phyloP scores from a whole-genome alignment of 2,888 invertebrate genomes.

The Athripsodes cinereus region DNA sequence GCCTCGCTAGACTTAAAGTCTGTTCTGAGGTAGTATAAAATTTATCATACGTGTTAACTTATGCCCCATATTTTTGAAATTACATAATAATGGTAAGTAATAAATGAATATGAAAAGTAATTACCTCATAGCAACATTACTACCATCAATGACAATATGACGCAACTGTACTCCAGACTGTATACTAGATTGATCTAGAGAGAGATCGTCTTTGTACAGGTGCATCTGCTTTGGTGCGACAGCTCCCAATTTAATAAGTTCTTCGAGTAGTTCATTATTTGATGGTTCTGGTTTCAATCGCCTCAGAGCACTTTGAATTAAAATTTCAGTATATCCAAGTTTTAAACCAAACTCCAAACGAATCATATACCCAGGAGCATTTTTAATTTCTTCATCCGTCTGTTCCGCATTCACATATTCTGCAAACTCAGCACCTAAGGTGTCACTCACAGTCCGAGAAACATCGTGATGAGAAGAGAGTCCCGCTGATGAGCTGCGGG shows the following conservation, averaged over 20 bases:
- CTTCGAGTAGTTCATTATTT: conserved; percentile 82
- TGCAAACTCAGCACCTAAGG: conserved; percentile 77
- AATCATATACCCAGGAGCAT: conserved; percentile 37
- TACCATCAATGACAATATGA: conserved; percentile 87
- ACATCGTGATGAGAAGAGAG: conserved; percentile 61
- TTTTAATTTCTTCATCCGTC: conserved; percentile 15
- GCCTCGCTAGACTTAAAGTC: too few species aligned
- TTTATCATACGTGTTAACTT: too few species aligned
- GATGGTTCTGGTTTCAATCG: conserved; percentile 81
- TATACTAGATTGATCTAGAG: conserved; percentile 30
- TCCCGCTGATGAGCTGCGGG: conserved; percentile 31
- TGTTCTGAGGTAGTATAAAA: too few species aligned
- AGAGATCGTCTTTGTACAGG: conserved; percentile 28
- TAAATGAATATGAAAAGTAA: too few species aligned
- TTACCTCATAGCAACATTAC: conserved; percentile 89
- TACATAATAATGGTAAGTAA: too few species aligned
- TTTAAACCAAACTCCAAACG: conserved; percentile 88
- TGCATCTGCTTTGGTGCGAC: conserved; percentile 35
- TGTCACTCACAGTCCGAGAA: conserved; percentile 77
- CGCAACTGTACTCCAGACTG: conserved; percentile 47
- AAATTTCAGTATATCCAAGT: conserved; percentile 83
- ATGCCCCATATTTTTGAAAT: too few species aligned
- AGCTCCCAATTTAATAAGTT: conserved; percentile 77
- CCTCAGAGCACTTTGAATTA: conserved; percentile 75
- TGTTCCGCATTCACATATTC: conserved; percentile 65